Evolutionary conservation across 2,888 invertebrate genomes (phyloP), one percentile per base, ranked within the genome.

Genomic region (Papilio elwesi): DNA sequence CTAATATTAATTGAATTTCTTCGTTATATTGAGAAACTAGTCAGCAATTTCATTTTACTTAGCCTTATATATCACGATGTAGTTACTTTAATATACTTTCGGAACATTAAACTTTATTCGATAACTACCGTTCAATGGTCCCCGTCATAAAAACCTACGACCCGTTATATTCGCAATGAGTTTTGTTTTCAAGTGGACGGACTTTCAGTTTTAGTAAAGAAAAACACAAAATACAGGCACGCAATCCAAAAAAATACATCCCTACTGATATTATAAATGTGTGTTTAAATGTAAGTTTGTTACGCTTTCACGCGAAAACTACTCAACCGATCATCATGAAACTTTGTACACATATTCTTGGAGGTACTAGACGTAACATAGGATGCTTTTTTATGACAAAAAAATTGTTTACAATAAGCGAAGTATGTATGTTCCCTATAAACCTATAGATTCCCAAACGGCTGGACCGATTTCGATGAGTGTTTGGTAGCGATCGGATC

Each of bases 61-160:
- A n/a, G n/a, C 10, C n/a, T 43, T n/a, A 43, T 62, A 38, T 59
- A 38, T 59, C 6, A 62, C 36, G 59, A 43, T 43, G 43, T 62
- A 62, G 43, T 62, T 11, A 36, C 38, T 62, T 43, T 62, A 4
- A 62, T 62, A 62, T 62, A n/a, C 59, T 43, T 62, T 10, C 59
- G 59, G 0, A 43, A 43, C 43, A 43, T 62, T 62, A 62, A 62
- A 62, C 59, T 62, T 62, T 62, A 62, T 62, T 15, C 15, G 43
- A 43, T 43, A 62, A 62, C 59, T 62, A 62, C n/a, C 43, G 4
- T 62, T 15, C 0, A 62, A 62, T 43, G 26, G 65, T 65, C 12
- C 49, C 53, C 53, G 3, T 65, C 65, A 36, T 65, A 65, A 65
- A 65, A 65, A 51, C 51, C 10, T 65, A 65, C n/a, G n/a, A 36